These are phyloP conservation scores for Setophaga petechia DNA, from an alignment of 2,113 vertebrate genomes.

Conservation along the genomic window DNA sequence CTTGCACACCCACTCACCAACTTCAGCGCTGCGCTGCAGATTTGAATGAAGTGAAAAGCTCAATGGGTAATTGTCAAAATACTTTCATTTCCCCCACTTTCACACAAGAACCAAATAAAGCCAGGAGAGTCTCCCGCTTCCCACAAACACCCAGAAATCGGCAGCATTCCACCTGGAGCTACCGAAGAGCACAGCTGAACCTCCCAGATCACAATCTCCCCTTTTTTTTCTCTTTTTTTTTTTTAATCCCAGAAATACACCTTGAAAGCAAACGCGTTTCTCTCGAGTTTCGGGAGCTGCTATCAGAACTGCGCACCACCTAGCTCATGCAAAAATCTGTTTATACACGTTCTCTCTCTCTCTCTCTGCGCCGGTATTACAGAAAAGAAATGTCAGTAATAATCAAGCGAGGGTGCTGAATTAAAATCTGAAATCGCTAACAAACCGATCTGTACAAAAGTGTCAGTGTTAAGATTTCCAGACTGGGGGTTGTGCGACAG, in stretches of 20 bases:
- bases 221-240: too few relatives aligned
- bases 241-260: neutral
- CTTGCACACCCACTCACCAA: slow-evolving; percentile 64
- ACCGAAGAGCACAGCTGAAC: neutral
- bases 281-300: neutral
- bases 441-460: slow-evolving; percentile 58
- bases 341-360: slow-evolving; percentile 3
- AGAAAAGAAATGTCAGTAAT: slow-evolving; percentile 63
- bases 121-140: slow-evolving; percentile 1
- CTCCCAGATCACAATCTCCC: neutral
- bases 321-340: slow-evolving; percentile 48
- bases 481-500: slow-evolving; percentile 29
- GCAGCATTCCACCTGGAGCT: slow-evolving; percentile 34
- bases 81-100: slow-evolving; percentile 27
- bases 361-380: neutral
- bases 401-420: slow-evolving; percentile 62
- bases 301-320: slow-evolving; percentile 16
- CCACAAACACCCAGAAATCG: neutral
- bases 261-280: neutral
- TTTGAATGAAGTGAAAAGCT: slow-evolving; percentile 65
- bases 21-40: neutral
- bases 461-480: slow-evolving; percentile 62
- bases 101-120: slow-evolving; percentile 35
- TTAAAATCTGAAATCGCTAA: slow-evolving; percentile 56
- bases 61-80: slow-evolving; percentile 64